A percentile compares a stretch with the other conserved stretches of the same genome.
These are phyloP conservation scores for Spheniscus humboldti DNA, from an alignment of 2,797 vertebrate genomes.

Conservation along the genomic window DNA sequence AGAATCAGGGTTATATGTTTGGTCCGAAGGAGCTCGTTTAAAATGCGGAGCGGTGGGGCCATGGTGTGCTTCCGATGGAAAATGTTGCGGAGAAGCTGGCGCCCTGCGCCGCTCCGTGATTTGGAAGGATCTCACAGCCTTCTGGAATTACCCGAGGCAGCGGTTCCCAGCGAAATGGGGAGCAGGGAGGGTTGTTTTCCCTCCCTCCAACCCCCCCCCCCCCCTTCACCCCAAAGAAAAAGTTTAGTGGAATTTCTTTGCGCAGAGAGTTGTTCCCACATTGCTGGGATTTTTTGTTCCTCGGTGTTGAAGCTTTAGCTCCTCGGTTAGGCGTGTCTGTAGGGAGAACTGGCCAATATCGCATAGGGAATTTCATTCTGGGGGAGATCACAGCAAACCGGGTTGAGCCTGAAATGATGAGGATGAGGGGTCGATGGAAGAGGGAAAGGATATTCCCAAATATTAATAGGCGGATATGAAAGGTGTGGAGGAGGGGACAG, in stretches of 20 bases:
- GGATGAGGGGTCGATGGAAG: not conserved
- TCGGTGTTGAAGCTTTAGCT: not conserved
- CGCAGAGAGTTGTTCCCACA: not conserved
- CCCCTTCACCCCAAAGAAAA: not conserved
- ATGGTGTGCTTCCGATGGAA: not conserved
- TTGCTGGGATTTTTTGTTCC: not conserved
- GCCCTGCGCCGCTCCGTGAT: not conserved
- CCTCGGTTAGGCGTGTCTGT: not conserved
- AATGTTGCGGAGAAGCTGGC: not conserved
- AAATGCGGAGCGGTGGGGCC: not conserved
- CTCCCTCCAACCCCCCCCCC: not conserved
- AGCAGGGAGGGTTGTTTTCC: not conserved
- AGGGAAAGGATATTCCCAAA: not conserved
- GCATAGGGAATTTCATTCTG: not conserved
- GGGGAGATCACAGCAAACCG: not conserved
- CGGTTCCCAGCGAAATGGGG: not conserved
- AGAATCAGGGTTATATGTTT: constrained; percentile 6
- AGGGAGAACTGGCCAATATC: not conserved
- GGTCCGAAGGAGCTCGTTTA: not conserved
- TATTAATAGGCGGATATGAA: not conserved
- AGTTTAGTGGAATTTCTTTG: not conserved
- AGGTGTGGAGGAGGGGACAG: not conserved
- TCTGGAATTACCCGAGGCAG: not conserved
- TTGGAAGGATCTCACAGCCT: not conserved
- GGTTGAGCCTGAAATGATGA: not conserved